Evolutionary conservation across 2,888 invertebrate species (phyloP), one percentile per base, ranked within the genome.

Genomic region (Caenorhabditis wallacei): DNA sequence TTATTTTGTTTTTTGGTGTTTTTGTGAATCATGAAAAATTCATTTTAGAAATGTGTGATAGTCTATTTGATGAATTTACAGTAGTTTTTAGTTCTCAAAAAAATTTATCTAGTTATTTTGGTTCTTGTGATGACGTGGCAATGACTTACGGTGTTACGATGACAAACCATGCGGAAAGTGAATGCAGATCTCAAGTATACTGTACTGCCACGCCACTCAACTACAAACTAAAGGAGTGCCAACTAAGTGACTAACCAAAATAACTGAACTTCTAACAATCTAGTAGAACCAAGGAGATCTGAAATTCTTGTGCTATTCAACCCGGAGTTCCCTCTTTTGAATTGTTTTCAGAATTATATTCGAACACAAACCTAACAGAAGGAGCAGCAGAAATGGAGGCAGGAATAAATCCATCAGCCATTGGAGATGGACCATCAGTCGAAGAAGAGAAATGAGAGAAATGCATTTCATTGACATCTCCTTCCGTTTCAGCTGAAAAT

Each of bases 401-500:
- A 8, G 75, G 51, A 24, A 71, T 20, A 13, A 75, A 66, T 59
- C 79, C 83, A 46, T 83, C 83, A 22, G 66, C 61, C 57, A 80
- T 53, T 40, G 83, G 83, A 0, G 75, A 75, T 22, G 79, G 70
- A 11, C 35, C 79, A 16, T 83, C 83, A 8, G 75, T 71, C 1
- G 83, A 82, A 0, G 81, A 72, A 18, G 83, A 75, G 40, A 83
- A 83, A 48, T 83, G 83, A 13, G 83, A 83, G 57, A 74, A 82
- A 43, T 82, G 83, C 71, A 74, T 56, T n/a, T 69, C 83, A 26
- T 80, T 80, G 16, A 84, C 56, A 43, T 87, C 87, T 2, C 87
- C 87, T 63, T 87, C 87, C 26, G 87, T 87, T 78, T 87, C 87
- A 4, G 84, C 87, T 87, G 68, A 0, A 66, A 51, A 16, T 63